Percentiles rank a stretch among this genome's conserved stretches.
Conservation (phyloP, 2,888 invertebrate species). For the Drosophila eohydei region DNA sequence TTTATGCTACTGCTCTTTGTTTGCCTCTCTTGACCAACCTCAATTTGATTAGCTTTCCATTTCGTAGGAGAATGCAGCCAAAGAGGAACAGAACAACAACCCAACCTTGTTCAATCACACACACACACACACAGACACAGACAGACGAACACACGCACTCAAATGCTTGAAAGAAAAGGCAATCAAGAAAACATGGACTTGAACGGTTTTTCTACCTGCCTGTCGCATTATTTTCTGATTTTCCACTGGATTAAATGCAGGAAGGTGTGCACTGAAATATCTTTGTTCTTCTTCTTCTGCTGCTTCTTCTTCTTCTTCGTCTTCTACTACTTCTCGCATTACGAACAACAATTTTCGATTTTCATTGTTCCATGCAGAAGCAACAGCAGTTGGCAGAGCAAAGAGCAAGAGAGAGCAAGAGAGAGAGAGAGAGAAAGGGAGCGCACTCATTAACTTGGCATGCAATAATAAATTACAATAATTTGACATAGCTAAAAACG, state of each 20-base stretch:
- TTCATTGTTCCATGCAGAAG: constrained; percentile 35
- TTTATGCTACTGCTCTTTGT: neutral
- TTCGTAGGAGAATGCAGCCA: constrained; percentile 50
- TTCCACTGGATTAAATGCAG: constrained; percentile 72
- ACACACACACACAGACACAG: constrained; percentile 26
- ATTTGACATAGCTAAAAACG: constrained; percentile 62
- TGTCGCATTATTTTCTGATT: constrained; percentile 68
- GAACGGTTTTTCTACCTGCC: constrained; percentile 58
- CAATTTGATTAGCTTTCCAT: constrained; percentile 65
- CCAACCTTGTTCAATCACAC: constrained; percentile 44
- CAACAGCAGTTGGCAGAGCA: constrained; percentile 22
- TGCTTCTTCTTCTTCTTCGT: constrained; percentile 16
- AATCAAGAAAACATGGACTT: constrained; percentile 51
- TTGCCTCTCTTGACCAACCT: constrained; percentile 58
- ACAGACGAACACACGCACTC: constrained; percentile 15
- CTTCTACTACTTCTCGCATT: constrained; percentile 19
- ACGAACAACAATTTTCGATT: constrained; percentile 43
- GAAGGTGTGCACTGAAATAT: constrained; percentile 66
- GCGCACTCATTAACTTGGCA: constrained; percentile 73
- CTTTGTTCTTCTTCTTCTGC: constrained; percentile 31
- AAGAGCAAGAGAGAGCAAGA: neutral
- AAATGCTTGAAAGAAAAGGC: constrained; percentile 27
- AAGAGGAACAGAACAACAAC: constrained; percentile 18
- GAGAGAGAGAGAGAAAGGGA: constrained; percentile 5
- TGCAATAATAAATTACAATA: constrained; percentile 77